Conservation (phyloP, 2,113 vertebrate genomes). For the Lucifuga dentata region DNA sequence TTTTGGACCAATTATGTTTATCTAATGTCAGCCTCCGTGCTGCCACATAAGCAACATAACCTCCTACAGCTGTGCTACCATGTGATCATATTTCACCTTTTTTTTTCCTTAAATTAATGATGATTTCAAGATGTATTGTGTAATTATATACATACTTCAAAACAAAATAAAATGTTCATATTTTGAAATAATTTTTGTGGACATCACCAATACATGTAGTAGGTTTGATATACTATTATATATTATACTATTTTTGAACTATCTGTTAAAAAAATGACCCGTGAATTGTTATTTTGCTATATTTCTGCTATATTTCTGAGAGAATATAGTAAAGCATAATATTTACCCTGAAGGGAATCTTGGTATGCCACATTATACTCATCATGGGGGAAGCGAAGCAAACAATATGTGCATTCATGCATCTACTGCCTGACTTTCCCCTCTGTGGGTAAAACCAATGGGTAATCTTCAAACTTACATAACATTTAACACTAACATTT, state of each 20-base stretch:
- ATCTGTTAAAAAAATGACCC: no score
- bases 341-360: constrained; percentile 24
- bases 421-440: constrained; percentile 7
- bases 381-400: constrained; percentile 50
- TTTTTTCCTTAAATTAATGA: no score
- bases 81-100: background rate
- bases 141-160: no score
- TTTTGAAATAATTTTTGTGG: no score
- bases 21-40: background rate
- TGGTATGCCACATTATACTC: constrained; percentile 45
- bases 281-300: no score
- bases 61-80: no score
- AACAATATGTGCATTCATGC: constrained; percentile 61
- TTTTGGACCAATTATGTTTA: constrained; percentile 31
- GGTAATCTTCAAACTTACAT: background rate
- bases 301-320: constrained; percentile 15
- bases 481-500: no score
- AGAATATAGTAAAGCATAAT: constrained; percentile 14
- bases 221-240: no score
- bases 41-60: constrained; percentile 14
- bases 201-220: no score
- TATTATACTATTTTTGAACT: no score
- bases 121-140: no score
- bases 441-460: constrained; percentile 16
- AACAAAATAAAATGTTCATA: no score